phyloP scores from a whole-genome alignment of 1,140 invertebrate species.

The Pentalonia nigronervosa region DNA sequence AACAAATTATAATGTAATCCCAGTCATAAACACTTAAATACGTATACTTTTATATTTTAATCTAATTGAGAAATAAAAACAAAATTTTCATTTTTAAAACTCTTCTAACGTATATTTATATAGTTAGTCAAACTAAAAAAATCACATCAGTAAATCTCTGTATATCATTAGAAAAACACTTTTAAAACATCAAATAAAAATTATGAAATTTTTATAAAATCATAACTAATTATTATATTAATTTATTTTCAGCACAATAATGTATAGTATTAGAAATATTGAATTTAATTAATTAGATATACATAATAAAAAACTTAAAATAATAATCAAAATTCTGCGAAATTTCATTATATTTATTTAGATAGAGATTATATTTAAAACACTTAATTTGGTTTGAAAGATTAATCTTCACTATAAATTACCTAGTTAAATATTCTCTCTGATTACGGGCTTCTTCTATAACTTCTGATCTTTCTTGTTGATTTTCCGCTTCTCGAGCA shows the following conservation, averaged over 20 bases:
- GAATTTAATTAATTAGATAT: not conserved
- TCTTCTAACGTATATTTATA: too few relatives aligned
- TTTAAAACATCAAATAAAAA: too few relatives aligned
- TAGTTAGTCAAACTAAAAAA: too few relatives aligned
- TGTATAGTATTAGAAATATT: too few relatives aligned
- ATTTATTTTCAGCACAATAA: too few relatives aligned
- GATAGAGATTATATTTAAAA: not conserved
- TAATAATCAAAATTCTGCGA: not conserved
- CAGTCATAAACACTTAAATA: not conserved
- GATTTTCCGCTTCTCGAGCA: constrained; percentile 70
- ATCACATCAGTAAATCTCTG: too few relatives aligned
- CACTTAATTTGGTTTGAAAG: not conserved
- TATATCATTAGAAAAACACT: too few relatives aligned
- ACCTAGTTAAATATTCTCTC: constrained; percentile 73
- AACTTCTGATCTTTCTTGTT: constrained; percentile 71
- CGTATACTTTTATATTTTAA: not conserved
- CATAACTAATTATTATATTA: too few relatives aligned
- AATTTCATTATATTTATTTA: not conserved
- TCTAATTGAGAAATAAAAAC: too few relatives aligned
- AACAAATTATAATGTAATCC: not conserved
- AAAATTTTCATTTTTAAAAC: too few relatives aligned
- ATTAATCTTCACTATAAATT: constrained; percentile 15
- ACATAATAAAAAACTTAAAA: not conserved
- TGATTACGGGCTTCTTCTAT: constrained; percentile 73
- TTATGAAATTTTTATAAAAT: too few relatives aligned